phyloP scores from a whole-genome alignment of 2,888 invertebrate genomes.

The Nephrotoma flavescens region DNA sequence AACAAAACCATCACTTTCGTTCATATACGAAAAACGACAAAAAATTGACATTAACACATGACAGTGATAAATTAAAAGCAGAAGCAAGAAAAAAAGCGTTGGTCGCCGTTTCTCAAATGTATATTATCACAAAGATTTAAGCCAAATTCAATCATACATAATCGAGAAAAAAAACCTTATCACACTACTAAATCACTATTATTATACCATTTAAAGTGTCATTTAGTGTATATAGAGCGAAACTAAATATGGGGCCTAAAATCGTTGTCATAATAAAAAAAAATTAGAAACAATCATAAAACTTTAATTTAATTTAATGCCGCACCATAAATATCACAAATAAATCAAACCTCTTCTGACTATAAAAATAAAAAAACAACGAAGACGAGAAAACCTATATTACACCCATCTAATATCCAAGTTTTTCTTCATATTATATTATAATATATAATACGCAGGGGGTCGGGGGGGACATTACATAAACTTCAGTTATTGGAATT shows the following conservation, averaged over 20 bases:
- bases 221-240: neutral
- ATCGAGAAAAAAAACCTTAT: neutral
- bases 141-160: neutral
- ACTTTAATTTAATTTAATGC: neutral
- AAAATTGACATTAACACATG: neutral
- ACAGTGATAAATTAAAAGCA: neutral
- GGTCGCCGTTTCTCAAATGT: neutral
- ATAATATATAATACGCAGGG: neutral
- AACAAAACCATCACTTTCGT: neutral
- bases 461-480: neutral
- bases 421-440: neutral
- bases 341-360: neutral
- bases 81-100: neutral
- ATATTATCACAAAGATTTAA: neutral
- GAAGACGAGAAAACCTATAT: neutral
- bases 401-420: neutral
- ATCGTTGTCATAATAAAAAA: neutral
- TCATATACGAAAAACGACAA: neutral
- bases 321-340: neutral
- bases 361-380: neutral
- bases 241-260: neutral
- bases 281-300: neutral
- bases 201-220: neutral
- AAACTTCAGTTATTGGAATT: neutral
- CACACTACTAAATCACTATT: neutral